Base-by-base conservation (phyloP, 2,797 vertebrate genomes). In the Cossypha polioptera region DNA sequence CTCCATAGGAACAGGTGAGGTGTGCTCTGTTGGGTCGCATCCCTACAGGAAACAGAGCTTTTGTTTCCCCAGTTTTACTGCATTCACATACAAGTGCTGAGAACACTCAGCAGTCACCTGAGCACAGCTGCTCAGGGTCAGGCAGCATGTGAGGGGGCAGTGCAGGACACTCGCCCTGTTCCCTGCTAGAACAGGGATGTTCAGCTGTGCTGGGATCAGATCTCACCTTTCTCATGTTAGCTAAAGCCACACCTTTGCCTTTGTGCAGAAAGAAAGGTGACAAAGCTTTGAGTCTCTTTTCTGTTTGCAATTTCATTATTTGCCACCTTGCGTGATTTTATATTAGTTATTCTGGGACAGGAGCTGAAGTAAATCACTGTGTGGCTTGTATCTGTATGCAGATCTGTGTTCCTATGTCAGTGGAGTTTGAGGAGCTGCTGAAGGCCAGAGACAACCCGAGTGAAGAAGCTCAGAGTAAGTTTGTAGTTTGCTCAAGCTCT, bases 351-450 rank as follows among this genome's bases (percentile, higher is more conserved):
- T 54, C 16, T 74, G 62, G 42, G 38, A 7, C 2, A 2, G 35
- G 11, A 38, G 28, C 18, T 47, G 54, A 91, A 72, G 25, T 26
- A 35, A 40, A 33, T 42, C n/a, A 14, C 31, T 61, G 10, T 77
- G 26, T 79, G n/a, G 7, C 9, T 86, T 88, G 25, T 92, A 21
- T n/a, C 61, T 55, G 72, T 36, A 59, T 87, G 35, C 61, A 99
- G 99, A 99, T 99, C 91, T 99, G 99, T 88, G 99, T 99, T 87
- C 99, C 99, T 0, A 99, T 99, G 99, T 99, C 99, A 5, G 99
- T 98, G 90, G 99, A 99, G 96, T 99, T 99, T 96, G 99, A 99
- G 67, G 99, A 99, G 81, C 98, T 99, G 87, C 96, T 99, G 95
- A 99, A 99, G 82, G 99, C 99, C 81, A 98, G 98, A 97, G 99